These are phyloP conservation scores for Psittacus erithacus DNA, from an alignment of 2,113 vertebrate genomes.

Conservation along the genomic window DNA sequence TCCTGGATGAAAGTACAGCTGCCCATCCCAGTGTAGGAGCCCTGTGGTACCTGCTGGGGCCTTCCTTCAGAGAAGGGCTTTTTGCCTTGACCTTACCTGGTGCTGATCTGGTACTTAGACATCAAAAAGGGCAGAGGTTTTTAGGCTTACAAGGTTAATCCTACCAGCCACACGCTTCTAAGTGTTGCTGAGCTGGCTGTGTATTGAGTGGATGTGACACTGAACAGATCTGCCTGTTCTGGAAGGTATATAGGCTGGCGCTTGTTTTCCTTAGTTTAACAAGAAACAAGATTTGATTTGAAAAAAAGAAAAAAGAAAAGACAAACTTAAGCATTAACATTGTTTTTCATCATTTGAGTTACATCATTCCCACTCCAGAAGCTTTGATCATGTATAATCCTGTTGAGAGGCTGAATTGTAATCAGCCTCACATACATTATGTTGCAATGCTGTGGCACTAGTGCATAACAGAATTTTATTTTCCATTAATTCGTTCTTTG, in stretches of 20 bases:
- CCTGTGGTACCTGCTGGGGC: neutral
- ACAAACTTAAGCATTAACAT: slow-evolving; percentile 36
- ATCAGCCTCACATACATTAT: slow-evolving; percentile 48
- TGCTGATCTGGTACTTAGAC: neutral
- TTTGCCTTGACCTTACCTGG: neutral
- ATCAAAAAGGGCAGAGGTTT: neutral
- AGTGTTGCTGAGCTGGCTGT: neutral
- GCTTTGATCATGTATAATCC: slow-evolving; percentile 59
- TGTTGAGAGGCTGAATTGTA: slow-evolving; percentile 54
- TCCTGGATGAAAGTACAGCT: neutral
- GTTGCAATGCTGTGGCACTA: neutral
- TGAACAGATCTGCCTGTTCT: neutral
- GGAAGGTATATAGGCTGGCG: neutral
- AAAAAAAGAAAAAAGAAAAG: slow-evolving; percentile 21
- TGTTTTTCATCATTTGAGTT: slow-evolving; percentile 59
- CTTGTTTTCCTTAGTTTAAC: neutral
- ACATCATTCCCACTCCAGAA: slow-evolving; percentile 46
- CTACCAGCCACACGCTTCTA: neutral
- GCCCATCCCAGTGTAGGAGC: accelerated
- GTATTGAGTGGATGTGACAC: neutral
- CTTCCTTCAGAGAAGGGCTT: neutral
- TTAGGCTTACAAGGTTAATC: neutral
- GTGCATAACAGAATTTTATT: slow-evolving; percentile 49
- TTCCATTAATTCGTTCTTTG: slow-evolving; percentile 63
- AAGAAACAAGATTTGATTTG: slow-evolving; percentile 6